A percentile compares a stretch with the other conserved stretches of the same genome.
Conservation (phyloP, 1,140 invertebrate species). For the Zophobas atratus region DNA sequence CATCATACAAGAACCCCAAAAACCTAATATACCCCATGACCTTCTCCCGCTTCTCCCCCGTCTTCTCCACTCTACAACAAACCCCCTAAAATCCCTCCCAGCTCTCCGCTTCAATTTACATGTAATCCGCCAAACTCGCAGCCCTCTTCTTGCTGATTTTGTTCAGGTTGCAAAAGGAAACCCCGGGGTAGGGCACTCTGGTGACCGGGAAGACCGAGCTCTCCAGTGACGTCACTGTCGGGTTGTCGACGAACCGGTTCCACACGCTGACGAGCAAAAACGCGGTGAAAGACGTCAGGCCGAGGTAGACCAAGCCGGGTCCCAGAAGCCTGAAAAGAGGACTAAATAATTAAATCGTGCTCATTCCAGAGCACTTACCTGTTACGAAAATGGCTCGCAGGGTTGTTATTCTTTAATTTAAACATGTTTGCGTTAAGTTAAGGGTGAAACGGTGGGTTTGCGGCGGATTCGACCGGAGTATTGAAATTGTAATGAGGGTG, state of each 20-base stretch:
- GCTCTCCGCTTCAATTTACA: slow-evolving; percentile 63
- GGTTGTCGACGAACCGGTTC: slow-evolving; percentile 65
- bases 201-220: slow-evolving; percentile 69
- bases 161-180: slow-evolving; percentile 73
- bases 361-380: slow-evolving; percentile 4
- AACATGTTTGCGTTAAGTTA: slow-evolving; percentile 16
- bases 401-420: slow-evolving; percentile 33
- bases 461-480: slow-evolving; percentile 7
- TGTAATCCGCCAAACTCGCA: slow-evolving; percentile 58
- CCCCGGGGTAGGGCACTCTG: slow-evolving; percentile 71
- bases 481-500: slow-evolving; percentile 31
- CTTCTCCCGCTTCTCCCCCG: neutral
- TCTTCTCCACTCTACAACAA: slow-evolving; percentile 38
- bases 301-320: neutral
- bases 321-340: slow-evolving; percentile 4
- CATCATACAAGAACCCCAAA: slow-evolving; percentile 59
- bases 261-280: slow-evolving; percentile 55
- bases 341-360: neutral
- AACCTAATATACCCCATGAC: slow-evolving; percentile 50
- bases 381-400: slow-evolving; percentile 1
- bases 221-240: slow-evolving; percentile 70
- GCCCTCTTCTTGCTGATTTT: slow-evolving; percentile 69
- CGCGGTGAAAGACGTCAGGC: neutral
- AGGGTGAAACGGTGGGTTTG: neutral
- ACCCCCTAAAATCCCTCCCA: neutral